Base-by-base conservation (phyloP, 2,113 vertebrate species). In the Hirundichthys speculiger region DNA sequence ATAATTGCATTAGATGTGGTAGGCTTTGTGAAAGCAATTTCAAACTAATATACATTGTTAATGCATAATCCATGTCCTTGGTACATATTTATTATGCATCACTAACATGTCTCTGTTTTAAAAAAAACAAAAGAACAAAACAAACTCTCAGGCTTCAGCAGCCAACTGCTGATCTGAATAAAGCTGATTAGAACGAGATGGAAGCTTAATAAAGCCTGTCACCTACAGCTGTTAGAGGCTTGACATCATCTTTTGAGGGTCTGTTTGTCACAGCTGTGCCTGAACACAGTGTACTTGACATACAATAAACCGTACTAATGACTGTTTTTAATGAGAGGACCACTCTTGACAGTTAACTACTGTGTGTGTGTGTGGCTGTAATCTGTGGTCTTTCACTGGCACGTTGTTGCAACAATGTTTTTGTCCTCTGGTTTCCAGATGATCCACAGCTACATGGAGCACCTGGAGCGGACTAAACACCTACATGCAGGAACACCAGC, bases 391-490 rank as follows among this genome's bases (percentile, higher is more conserved):
- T 34, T 34, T 9, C 30, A 34, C 6, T 34, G 30, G 14, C 19
- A 13, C 2, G 19, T 30, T 13, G 10, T 19, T 19, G 12, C 5
- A 53, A 12, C 5, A 53, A 12, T 14, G 11, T 16, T 24, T n/a
- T 24, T 13, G 1, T 24, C 15, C 10, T 41, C 7, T 15, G 18
- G 25, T 39, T 53, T 75, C 48, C 88, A 99, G 98, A 99, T 99
- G 95, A 99, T 99, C 86, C 98, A 99, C 92, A 99, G 95, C 93
- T 99, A 98, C 69, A 99, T 99, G 98, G 98, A 99, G 79, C 98
- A 99, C 80, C 91, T 99, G 92, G 98, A 99, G 90, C 94, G 96
- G 75, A 94, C 92, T 51, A 99, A 99, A 93, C 92, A 96, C 91
- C 97, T 96, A 64, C 96, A 98, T 54, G 84, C 92, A 47, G 69